phyloP scores from a whole-genome alignment of 2,113 vertebrate species.

The Thamnaconus septentrionalis region DNA sequence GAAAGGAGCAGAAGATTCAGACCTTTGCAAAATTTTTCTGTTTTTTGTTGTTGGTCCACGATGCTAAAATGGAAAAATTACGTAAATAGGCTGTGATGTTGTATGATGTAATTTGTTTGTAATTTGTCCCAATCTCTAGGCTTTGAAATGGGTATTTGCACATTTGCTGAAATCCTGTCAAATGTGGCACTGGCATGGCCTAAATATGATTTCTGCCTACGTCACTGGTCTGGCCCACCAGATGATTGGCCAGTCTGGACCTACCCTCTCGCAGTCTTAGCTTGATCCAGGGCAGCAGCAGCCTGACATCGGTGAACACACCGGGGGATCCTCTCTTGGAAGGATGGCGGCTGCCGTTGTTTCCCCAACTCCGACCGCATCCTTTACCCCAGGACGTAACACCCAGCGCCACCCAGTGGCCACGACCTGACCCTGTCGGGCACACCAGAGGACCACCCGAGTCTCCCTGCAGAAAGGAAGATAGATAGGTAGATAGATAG shows the following conservation, averaged over 20 bases:
- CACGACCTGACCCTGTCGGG: slow-evolving; percentile 62
- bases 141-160: too few relatives aligned
- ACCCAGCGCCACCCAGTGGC: slow-evolving; percentile 80
- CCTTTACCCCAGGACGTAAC: slow-evolving; percentile 89
- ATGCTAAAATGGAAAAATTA: too few relatives aligned
- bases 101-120: too few relatives aligned
- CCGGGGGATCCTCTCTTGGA: slow-evolving; percentile 81
- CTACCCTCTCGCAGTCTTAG: slow-evolving; percentile 57
- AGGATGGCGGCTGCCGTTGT: slow-evolving; percentile 66
- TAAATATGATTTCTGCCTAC: background rate
- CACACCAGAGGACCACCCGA: slow-evolving; percentile 86
- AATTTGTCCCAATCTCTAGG: too few relatives aligned
- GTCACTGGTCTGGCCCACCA: background rate
- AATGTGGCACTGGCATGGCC: too few relatives aligned
- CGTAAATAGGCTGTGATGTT: too few relatives aligned
- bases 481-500: background rate
- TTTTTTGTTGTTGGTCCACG: too few relatives aligned
- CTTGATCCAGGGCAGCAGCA: slow-evolving; percentile 82
- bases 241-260: background rate
- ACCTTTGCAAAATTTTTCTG: too few relatives aligned
- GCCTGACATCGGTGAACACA: slow-evolving; percentile 81
- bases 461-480: slow-evolving; percentile 77
- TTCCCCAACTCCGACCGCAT: slow-evolving; percentile 83
- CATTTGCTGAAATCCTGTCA: too few relatives aligned
- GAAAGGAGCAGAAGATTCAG: too few relatives aligned